Percentiles rank a stretch among this genome's conserved stretches.
These are phyloP conservation scores for Pedionomus torquatus DNA, from an alignment of 2,113 vertebrate species.

Conservation along the genomic window DNA sequence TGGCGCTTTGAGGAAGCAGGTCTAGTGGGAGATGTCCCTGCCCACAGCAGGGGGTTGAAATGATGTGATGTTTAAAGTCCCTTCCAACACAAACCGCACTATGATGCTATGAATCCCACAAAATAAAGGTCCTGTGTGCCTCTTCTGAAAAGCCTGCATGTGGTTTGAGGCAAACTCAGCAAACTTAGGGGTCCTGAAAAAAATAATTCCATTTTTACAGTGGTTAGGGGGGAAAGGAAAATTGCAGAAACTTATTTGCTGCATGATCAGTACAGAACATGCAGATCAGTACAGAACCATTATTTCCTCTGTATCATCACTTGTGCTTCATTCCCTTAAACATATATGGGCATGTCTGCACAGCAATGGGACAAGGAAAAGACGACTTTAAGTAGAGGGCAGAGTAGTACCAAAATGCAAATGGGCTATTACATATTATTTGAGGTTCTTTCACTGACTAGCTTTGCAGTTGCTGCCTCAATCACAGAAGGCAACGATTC, in stretches of 20 bases:
- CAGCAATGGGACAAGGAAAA: background rate
- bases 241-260: background rate
- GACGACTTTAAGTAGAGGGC: background rate
- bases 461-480: background rate
- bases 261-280: background rate
- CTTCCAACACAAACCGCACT: no score
- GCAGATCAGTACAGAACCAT: background rate
- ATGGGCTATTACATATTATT: background rate
- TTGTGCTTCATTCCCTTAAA: background rate
- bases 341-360: background rate
- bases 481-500: background rate
- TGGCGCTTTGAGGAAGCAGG: no score
- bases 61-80: no score
- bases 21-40: no score
- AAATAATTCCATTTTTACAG: rapidly evolving
- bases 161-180: background rate
- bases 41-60: no score
- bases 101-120: background rate
- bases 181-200: background rate
- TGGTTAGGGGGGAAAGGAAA: background rate
- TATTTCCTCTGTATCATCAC: background rate
- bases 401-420: background rate
- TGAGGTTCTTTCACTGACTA: background rate
- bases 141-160: background rate
- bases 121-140: background rate